Evolutionary conservation across 2,113 vertebrate species (phyloP).

Genomic region (Callocephalon fimbriatum): DNA sequence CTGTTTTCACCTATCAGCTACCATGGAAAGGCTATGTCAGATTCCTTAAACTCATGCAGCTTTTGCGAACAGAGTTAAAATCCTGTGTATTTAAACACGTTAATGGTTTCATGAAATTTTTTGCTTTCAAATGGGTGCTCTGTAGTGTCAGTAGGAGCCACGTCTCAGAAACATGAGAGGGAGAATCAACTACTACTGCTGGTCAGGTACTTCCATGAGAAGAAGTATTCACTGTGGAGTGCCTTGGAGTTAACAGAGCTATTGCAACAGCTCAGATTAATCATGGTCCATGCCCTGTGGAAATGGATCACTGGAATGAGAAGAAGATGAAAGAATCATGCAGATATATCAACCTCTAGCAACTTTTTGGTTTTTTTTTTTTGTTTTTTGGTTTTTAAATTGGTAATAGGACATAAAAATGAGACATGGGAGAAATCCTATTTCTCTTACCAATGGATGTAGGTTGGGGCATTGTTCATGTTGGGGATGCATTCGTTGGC

Average conservation of each 20-base stretch:
- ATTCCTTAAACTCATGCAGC: not conserved
- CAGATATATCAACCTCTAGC: not conserved
- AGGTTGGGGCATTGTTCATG: not conserved
- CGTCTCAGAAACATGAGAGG: not conserved
- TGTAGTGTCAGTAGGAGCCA: not conserved
- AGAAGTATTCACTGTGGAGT: not conserved
- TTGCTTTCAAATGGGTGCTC: not conserved
- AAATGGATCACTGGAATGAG: not conserved
- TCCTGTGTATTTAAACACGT: not conserved
- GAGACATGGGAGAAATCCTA: not conserved
- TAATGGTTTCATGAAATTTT: not conserved
- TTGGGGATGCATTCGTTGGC: not conserved
- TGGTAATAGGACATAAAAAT: not conserved
- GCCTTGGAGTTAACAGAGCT: not conserved
- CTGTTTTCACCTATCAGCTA: not conserved
- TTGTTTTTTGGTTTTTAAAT: not conserved
- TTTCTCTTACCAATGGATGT: not conserved
- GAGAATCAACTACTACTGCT: not conserved
- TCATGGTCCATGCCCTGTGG: not conserved
- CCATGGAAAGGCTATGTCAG: not conserved
- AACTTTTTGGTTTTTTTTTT: not conserved
- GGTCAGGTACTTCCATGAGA: not conserved
- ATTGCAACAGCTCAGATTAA: not conserved
- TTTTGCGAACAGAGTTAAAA: not conserved
- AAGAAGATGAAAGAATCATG: not conserved